Evolutionary conservation across 2,797 vertebrate genomes (phyloP).

Genomic region (Anisognathus igniventris): DNA sequence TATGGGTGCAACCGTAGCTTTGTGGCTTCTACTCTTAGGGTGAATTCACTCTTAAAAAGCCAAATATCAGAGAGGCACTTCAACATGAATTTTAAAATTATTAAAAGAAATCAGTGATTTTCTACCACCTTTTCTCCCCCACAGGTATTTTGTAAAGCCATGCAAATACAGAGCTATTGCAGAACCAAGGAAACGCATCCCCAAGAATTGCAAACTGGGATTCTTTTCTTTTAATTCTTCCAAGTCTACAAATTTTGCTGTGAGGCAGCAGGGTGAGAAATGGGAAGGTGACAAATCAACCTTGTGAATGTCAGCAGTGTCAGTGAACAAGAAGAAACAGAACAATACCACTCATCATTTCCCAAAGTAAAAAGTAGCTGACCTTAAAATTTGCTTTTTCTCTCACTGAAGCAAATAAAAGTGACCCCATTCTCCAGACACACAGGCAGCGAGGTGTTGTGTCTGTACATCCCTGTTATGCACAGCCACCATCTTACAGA

Average conservation of each 20-base stretch:
- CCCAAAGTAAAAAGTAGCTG: background rate
- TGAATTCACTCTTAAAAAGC: background rate
- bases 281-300: background rate
- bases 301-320: background rate
- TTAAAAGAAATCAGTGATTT: background rate
- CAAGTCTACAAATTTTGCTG: background rate
- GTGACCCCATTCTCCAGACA: background rate
- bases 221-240: background rate
- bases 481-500: accelerated
- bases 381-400: background rate
- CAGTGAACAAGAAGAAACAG: background rate
- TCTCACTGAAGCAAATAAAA: background rate
- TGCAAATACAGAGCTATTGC: background rate
- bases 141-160: background rate
- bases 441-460: background rate
- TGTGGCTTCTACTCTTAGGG: background rate
- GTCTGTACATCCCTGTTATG: accelerated
- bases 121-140: too few species aligned
- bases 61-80: background rate
- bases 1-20: background rate
- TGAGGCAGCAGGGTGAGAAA: background rate
- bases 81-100: background rate
- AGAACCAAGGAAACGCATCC: background rate
- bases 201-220: background rate
- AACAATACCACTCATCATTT: background rate